Evolutionary conservation across 1,140 invertebrate genomes (phyloP), one percentile per base, ranked within the genome.

Genomic region (Yoshiicerus persimilis): DNA sequence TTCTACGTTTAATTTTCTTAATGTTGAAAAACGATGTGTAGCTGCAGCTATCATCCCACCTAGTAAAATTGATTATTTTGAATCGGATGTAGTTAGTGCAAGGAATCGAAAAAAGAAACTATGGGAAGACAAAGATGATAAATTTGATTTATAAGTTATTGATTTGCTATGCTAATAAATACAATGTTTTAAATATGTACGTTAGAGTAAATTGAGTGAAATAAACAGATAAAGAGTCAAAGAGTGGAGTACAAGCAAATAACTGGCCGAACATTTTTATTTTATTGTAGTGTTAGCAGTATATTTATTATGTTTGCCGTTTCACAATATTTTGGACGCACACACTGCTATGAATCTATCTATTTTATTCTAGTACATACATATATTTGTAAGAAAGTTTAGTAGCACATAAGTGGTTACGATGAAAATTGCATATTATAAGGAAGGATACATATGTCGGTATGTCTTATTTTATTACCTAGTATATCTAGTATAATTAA

Each of bases 1-100:
- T 90, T 92, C 96, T 9, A 96, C 96, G 2, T 98, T 96, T 91
- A 98, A 98, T 92, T 98, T 96, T 91, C 91, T 98, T 4, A 96
- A 95, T 91, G 92, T 94, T 2, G 97, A 98, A 91, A 93, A 93
- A 11, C 93, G 96, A 89, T 95, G 94, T 92, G 95, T 96, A 30
- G 96, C 95, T 5, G 97, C 94, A 38, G 96, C 95, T 11, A 91
- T 98, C 0, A 94, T 97, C 89, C 97, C 97, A 6, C 96, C 96
- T 1, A 89, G 91, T 80, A 91, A 89, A 41, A 84, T 93, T 23
- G 34, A 56, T 11, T 89, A 92, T 27, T 92, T 90, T 41, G 91
- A 92, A n/a, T 91, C 91, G 25, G 92, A 94, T 84, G 13, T 91
- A 23, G 47, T 75, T 2, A 30, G 75, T 30, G 84, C 36, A 4